Evolutionary conservation across 2,888 invertebrate genomes (phyloP).

Genomic region (Caenorhabditis afra): DNA sequence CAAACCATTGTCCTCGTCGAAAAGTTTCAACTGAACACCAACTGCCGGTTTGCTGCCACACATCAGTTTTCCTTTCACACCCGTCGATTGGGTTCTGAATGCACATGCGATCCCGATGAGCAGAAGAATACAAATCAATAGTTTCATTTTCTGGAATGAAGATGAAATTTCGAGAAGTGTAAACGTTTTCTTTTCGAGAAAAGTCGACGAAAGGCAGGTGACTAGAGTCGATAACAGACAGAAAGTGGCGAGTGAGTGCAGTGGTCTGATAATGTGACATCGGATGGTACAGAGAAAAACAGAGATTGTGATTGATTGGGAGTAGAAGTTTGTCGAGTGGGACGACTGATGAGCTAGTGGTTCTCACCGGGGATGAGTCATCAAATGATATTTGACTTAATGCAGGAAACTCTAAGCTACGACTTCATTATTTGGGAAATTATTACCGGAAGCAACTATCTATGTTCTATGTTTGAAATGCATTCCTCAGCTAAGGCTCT

Average conservation of each 20-base stretch:
- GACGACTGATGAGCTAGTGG: too few species aligned
- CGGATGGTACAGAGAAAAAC: slow-evolving; percentile 32
- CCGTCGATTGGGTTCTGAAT: slow-evolving; percentile 71
- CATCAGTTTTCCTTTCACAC: slow-evolving; percentile 73
- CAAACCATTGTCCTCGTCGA: slow-evolving; percentile 77
- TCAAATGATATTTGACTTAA: too few species aligned
- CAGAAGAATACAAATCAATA: slow-evolving; percentile 16
- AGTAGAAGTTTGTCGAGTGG: not conserved
- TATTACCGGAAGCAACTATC: too few species aligned
- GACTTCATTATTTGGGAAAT: too few species aligned
- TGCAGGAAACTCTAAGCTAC: too few species aligned
- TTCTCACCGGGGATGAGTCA: too few species aligned
- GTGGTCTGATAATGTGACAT: slow-evolving; percentile 23
- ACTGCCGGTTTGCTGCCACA: slow-evolving; percentile 74
- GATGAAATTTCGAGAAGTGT: not conserved
- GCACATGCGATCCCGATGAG: slow-evolving; percentile 30
- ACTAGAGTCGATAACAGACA: not conserved
- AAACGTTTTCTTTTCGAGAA: slow-evolving; percentile 6
- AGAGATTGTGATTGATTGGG: slow-evolving; percentile 22
- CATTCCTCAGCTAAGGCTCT: too few species aligned
- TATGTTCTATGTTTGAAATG: too few species aligned
- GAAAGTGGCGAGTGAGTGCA: slow-evolving; percentile 19
- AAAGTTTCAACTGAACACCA: slow-evolving; percentile 73
- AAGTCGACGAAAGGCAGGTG: not conserved
- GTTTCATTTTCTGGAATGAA: slow-evolving; percentile 29